phyloP scores from a whole-genome alignment of 2,113 vertebrate genomes.

The Zingel zingel region DNA sequence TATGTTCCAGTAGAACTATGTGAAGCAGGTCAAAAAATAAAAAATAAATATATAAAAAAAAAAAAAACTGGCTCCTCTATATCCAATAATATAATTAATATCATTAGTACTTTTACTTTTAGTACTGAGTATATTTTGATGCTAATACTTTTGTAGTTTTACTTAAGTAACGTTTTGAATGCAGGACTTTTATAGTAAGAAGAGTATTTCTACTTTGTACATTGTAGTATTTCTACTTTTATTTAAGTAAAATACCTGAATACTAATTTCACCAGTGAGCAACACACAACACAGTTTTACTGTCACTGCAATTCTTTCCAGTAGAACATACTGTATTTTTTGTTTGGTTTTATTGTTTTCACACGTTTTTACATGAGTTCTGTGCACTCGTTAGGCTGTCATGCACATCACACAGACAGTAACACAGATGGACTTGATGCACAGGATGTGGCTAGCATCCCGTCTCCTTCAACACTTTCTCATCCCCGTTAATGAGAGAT shows the following conservation, averaged over 20 bases:
- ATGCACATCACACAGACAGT: not conserved
- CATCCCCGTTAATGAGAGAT: slow-evolving; percentile 66
- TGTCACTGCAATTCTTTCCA: not conserved
- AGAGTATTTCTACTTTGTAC: not conserved
- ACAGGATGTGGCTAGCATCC: slow-evolving; percentile 64
- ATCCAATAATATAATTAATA: no score
- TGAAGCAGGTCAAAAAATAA: no score
- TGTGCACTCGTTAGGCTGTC: slow-evolving; percentile 11
- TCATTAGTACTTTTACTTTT: no score
- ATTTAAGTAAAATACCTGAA: not conserved
- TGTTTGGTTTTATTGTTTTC: slow-evolving; percentile 51
- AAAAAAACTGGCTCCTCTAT: no score
- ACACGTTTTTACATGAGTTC: slow-evolving; percentile 20
- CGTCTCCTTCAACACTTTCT: slow-evolving; percentile 70
- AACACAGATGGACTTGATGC: slow-evolving; percentile 67
- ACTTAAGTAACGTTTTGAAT: no score
- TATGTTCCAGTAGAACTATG: no score
- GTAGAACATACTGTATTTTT: slow-evolving; percentile 22
- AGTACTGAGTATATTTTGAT: no score
- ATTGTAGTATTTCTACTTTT: not conserved
- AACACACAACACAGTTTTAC: slow-evolving; percentile 2
- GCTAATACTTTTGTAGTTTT: no score
- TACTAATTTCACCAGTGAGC: not conserved
- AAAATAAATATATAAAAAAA: no score
- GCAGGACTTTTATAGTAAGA: no score